Base-by-base conservation (phyloP, 2,797 vertebrate genomes). In the Microtus californicus region DNA sequence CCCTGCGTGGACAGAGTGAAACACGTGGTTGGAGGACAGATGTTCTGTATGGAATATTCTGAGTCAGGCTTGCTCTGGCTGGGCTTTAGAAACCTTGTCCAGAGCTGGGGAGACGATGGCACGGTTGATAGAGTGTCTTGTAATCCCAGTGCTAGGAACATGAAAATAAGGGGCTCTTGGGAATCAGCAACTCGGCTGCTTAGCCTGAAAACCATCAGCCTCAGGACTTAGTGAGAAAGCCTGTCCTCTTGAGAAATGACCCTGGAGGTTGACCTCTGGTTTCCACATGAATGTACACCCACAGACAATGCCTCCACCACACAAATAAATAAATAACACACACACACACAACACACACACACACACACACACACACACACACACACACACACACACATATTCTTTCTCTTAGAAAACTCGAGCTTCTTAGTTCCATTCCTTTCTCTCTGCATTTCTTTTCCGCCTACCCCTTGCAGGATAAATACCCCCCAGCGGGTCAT, bases 21-120 rank as follows among this genome's bases (percentile, higher is more conserved):
- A 12, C 27, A 69, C 73, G 1, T 10, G 56, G 29, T 31, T 11
- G 56, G 27, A 15, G 67, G 21, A 5, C 45, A 45, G 78, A 15
- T n/a, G 71, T 12, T 48, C 13, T 11, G 0, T 19, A 29, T 2
- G 17, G 76, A 34, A 17, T 11, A 21, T 6, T 0, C 6, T 3
- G 51, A 80, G 59, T 31, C 78, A n/a, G 56, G 74, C 79, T 9
- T 0, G 34, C 31, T 90, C 19, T 14, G 29, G n/a, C 13, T 29
- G 43, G 76, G 74, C 37, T 48, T 65, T 1, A 3, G 29, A 54
- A 69, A 37, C 5, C 43, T 69, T 74, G 17, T 29, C 81, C 89
- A 14, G 82, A n/a, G 63, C 27, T 31, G 37, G 37, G 27, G 59
- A 65, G 59, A 59, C 2, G 56, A 45, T 12, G 15, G 40, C 59